phyloP scores from a whole-genome alignment of 2,888 invertebrate species.

The Mesopsocus fuscifrons region DNA sequence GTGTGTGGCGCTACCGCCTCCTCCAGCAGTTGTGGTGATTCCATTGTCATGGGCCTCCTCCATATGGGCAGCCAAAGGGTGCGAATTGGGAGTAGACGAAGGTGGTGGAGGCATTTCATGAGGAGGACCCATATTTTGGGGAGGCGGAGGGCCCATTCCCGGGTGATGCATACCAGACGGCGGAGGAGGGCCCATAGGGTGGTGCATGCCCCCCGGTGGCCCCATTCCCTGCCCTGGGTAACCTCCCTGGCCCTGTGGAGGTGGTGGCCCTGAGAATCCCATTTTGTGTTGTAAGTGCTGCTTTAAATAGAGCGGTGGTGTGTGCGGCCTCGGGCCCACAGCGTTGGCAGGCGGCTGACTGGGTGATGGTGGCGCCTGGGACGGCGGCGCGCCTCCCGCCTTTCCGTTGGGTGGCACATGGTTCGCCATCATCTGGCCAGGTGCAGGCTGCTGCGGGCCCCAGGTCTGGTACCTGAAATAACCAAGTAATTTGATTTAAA shows the following conservation, averaged over 20 bases:
- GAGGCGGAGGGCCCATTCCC: constrained; percentile 43
- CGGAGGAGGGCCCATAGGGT: constrained; percentile 29
- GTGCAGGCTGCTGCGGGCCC: constrained; percentile 12
- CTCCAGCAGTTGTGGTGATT: constrained; percentile 35
- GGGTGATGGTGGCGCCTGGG: constrained; percentile 12
- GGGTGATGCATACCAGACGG: constrained; percentile 36
- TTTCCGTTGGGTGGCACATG: constrained; percentile 20
- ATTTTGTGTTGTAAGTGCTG: constrained; percentile 50
- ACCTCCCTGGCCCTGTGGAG: constrained; percentile 32
- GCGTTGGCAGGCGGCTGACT: constrained; percentile 13
- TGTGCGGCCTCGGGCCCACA: constrained; percentile 26
- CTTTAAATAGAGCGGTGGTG: constrained; percentile 43
- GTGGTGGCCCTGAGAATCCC: constrained; percentile 34
- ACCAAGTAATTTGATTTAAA: no score
- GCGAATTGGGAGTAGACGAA: constrained; percentile 32
- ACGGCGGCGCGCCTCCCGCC: constrained; percentile 12
- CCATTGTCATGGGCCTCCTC: constrained; percentile 31
- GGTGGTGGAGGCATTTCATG: constrained; percentile 34
- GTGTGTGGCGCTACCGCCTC: constrained; percentile 23
- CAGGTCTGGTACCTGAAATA: constrained; percentile 23
- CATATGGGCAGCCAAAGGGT: constrained; percentile 20
- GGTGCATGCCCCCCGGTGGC: constrained; percentile 21
- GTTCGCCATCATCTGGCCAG: constrained; percentile 22
- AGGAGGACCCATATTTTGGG: constrained; percentile 19
- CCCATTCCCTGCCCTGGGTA: constrained; percentile 14